Evolutionary conservation across 2,797 vertebrate genomes (phyloP).

Genomic region (Catamblyrhynchus diadema): DNA sequence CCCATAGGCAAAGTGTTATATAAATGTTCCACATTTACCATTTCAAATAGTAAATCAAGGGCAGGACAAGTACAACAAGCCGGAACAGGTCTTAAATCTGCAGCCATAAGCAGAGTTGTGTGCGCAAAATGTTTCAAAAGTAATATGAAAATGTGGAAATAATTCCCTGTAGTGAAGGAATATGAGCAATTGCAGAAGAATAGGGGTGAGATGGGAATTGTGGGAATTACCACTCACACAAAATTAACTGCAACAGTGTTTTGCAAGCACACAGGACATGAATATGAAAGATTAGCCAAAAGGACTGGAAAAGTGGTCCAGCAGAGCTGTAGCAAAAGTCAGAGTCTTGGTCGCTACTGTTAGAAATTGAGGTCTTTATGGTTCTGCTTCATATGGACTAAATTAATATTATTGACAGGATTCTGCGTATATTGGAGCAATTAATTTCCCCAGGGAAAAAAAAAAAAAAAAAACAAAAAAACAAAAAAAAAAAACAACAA

Average conservation of each 20-base stretch:
- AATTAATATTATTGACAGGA: background rate
- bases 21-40: constrained; percentile 26
- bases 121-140: background rate
- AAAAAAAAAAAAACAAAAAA: background rate
- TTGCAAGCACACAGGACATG: background rate
- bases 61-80: background rate
- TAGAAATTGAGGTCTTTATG: background rate
- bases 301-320: constrained; percentile 27
- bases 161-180: constrained; percentile 13
- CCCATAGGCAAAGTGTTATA: background rate
- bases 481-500: background rate
- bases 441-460: background rate
- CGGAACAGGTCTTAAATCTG: constrained; percentile 45
- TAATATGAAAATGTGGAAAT: constrained; percentile 24
- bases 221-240: constrained; percentile 11
- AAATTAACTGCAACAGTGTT: constrained; percentile 15
- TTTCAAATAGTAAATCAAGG: constrained; percentile 48
- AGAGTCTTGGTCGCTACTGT: background rate
- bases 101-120: background rate
- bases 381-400: background rate
- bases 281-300: constrained; percentile 23
- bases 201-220: background rate
- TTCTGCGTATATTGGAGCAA: background rate
- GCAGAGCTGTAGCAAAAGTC: background rate
- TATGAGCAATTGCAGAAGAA: background rate